Evolutionary conservation across 2,888 invertebrate genomes (phyloP).

Genomic region (Carabus problematicus): DNA sequence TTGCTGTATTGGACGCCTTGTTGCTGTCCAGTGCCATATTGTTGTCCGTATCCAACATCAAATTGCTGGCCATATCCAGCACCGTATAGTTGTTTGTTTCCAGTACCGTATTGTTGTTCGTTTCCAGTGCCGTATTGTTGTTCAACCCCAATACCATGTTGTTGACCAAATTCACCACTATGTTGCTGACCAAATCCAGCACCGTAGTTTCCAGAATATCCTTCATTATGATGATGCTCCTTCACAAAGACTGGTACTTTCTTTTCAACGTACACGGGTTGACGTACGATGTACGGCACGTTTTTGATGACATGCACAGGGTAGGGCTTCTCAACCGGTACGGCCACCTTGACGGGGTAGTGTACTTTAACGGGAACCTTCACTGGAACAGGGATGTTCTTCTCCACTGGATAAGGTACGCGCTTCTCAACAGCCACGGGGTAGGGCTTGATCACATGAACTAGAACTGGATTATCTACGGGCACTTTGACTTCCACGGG

Average conservation of each 20-base stretch:
- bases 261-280: conserved; percentile 47
- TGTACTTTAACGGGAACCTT: conserved; percentile 29
- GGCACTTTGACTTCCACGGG: conserved; percentile 52
- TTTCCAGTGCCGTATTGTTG: neutral
- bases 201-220: neutral
- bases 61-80: conserved; percentile 2
- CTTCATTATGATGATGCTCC: conserved; percentile 49
- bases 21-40: conserved; percentile 48
- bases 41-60: conserved; percentile 45
- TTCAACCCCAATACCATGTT: conserved; percentile 2
- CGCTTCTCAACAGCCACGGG: conserved; percentile 53
- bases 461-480: conserved; percentile 44
- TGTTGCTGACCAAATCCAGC: neutral
- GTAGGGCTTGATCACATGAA: conserved; percentile 56
- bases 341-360: conserved; percentile 31
- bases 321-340: conserved; percentile 33
- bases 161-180: conserved; percentile 7
- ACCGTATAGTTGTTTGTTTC: neutral
- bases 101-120: neutral
- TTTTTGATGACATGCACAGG: conserved; percentile 31
- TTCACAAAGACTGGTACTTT: conserved; percentile 52
- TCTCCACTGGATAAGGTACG: conserved; percentile 55
- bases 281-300: conserved; percentile 17
- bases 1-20: neutral
- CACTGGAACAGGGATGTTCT: conserved; percentile 52